Evolutionary conservation across 2,888 invertebrate genomes (phyloP).

Genomic region (Ennomos erosarius): DNA sequence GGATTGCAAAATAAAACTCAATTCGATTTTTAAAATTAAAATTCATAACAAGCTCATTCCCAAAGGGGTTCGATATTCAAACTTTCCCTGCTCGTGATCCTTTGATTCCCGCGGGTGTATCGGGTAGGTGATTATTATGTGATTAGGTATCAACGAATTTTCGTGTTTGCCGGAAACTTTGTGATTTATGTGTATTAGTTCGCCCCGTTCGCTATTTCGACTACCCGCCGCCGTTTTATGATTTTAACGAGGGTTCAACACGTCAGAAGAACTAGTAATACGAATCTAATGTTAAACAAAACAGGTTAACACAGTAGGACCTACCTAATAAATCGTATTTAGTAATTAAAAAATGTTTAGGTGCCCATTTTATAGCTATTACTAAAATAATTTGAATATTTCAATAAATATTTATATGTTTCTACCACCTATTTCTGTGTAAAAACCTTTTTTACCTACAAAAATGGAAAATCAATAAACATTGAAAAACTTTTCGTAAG

Average conservation of each 20-base stretch:
- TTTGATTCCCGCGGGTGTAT: conserved; percentile 60
- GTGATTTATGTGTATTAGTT: conserved; percentile 78
- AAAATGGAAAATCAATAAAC: too few relatives aligned
- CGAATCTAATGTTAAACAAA: conserved; percentile 30
- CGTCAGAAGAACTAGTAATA: conserved; percentile 38
- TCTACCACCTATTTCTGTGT: too few relatives aligned
- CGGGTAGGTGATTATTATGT: conserved; percentile 74
- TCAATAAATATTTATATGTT: too few relatives aligned
- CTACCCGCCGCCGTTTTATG: conserved; percentile 35
- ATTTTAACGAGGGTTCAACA: conserved; percentile 41
- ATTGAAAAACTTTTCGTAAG: too few relatives aligned
- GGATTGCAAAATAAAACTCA: conserved; percentile 8
- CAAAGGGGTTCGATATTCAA: conserved; percentile 32
- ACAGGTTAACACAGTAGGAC: conserved; percentile 1
- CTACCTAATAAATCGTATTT: too few relatives aligned
- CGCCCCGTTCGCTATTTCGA: conserved; percentile 35
- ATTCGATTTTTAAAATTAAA: conserved; percentile 24
- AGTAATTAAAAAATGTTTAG: too few relatives aligned
- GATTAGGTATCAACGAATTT: conserved; percentile 73
- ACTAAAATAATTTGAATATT: too few relatives aligned
- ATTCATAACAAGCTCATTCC: conserved; percentile 27
- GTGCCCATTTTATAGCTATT: too few relatives aligned
- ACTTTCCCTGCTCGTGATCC: conserved; percentile 52
- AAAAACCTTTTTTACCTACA: too few relatives aligned
- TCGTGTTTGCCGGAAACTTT: conserved; percentile 71